phyloP scores from a whole-genome alignment of 1,140 invertebrate genomes.

The Atta texana region DNA sequence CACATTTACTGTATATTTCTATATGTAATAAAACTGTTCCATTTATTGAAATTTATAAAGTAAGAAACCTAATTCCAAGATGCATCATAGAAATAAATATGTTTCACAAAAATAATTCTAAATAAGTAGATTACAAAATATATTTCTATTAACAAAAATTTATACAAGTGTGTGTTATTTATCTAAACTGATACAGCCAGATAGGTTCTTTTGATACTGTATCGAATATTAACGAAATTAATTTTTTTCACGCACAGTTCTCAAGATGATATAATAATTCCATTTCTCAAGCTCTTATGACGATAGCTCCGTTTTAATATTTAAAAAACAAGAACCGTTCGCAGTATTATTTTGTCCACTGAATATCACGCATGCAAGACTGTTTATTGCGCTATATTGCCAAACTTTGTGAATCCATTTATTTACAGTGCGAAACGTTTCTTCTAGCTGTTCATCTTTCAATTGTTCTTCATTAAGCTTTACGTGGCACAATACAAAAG shows the following conservation, averaged over 20 bases:
- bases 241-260: background rate
- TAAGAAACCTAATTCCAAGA: background rate
- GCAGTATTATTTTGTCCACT: constrained; percentile 85
- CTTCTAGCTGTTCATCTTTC: constrained; percentile 80
- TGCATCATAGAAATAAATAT: background rate
- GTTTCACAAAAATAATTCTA: background rate
- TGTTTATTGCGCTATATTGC: constrained; percentile 86
- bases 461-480: constrained; percentile 84
- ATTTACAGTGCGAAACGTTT: constrained; percentile 87
- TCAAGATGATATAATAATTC: background rate
- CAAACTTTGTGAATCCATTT: constrained; percentile 89
- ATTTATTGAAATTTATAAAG: constrained; percentile 4
- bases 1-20: constrained; percentile 5
- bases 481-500: constrained; percentile 88
- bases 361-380: constrained; percentile 88
- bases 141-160: constrained; percentile 15
- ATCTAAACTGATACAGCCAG: background rate
- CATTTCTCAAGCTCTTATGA: constrained; percentile 28
- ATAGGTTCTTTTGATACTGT: background rate
- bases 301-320: constrained; percentile 81
- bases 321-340: constrained; percentile 86
- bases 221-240: constrained; percentile 4
- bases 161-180: background rate
- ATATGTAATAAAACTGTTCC: background rate
- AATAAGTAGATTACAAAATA: constrained; percentile 3